These are phyloP conservation scores for Aramus guarauna DNA, from an alignment of 2,113 vertebrate genomes.

Conservation along the genomic window DNA sequence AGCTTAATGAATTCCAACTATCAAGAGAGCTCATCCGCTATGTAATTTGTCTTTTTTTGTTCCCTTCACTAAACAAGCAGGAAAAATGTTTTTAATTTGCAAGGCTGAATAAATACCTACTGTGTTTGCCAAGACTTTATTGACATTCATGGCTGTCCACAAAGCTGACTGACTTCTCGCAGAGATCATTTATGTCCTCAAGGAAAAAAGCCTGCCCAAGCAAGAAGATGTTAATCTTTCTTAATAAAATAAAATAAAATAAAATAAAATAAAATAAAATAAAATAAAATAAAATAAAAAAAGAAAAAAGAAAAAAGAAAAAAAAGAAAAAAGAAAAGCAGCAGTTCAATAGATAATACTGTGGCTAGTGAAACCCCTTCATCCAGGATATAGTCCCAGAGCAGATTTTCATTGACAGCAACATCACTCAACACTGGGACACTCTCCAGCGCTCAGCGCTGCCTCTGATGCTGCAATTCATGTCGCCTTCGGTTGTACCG, in stretches of 20 bases:
- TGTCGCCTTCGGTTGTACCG: neutral
- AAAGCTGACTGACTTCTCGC: conserved; percentile 43
- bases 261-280: neutral
- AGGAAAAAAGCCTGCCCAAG: neutral
- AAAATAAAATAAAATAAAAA: neutral
- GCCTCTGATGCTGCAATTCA: neutral
- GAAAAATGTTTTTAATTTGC: conserved; percentile 66
- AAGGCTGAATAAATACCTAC: conserved; percentile 57
- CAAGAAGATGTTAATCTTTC: conserved; percentile 9
- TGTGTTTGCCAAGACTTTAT: conserved; percentile 48
- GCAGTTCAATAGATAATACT: neutral
- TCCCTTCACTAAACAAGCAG: conserved; percentile 45
- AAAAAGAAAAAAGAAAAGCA: neutral
- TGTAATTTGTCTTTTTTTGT: conserved; percentile 58
- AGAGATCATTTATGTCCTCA: conserved; percentile 16
- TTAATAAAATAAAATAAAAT: neutral
- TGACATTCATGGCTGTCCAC: conserved; percentile 42
- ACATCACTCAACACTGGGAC: neutral
- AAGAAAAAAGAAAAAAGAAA: too few species aligned
- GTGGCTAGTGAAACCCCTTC: neutral
- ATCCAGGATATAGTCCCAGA: neutral
- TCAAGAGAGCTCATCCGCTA: conserved; percentile 49
- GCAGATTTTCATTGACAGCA: neutral
- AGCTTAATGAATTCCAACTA: conserved; percentile 60
- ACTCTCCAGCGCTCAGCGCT: neutral